Percentiles rank a stretch among this genome's conserved stretches.
These are phyloP conservation scores for Helarctos malayanus DNA, from an alignment of 2,797 vertebrate genomes.

Conservation along the genomic window DNA sequence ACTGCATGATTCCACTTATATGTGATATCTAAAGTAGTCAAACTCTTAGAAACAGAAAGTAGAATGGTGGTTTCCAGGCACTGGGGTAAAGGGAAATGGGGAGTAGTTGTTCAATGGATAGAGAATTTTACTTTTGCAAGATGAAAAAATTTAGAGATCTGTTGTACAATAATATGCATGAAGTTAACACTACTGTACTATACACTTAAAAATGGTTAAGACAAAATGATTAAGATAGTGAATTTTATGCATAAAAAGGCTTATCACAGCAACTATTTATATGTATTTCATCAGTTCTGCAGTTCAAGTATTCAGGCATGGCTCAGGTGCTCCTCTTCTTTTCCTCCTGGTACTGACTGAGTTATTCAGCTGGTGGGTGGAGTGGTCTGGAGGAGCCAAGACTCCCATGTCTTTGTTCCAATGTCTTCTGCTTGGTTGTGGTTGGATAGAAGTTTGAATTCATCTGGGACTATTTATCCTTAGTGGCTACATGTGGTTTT, in stretches of 20 bases:
- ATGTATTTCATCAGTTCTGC: not conserved
- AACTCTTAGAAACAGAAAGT: not conserved
- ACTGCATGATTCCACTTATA: not conserved
- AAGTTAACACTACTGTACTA: not conserved
- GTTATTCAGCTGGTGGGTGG: not conserved
- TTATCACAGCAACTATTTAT: not conserved
- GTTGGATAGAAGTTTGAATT: slow-evolving; percentile 5
- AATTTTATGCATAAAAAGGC: not conserved
- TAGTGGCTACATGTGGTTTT: not conserved
- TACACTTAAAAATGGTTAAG: not conserved
- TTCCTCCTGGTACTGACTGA: not conserved
- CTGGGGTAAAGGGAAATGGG: not conserved
- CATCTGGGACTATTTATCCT: not conserved
- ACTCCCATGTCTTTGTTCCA: not conserved
- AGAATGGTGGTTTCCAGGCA: not conserved
- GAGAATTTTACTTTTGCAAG: not conserved
- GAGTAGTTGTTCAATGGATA: not conserved
- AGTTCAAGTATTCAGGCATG: not conserved
- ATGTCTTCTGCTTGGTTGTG: not conserved
- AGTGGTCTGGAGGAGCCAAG: not conserved
- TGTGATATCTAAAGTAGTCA: not conserved
- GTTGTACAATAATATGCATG: not conserved
- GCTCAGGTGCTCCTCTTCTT: not conserved
- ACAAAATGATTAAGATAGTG: not conserved
- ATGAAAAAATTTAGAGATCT: not conserved